Percentiles rank a stretch among this genome's conserved stretches.
phyloP scores from a whole-genome alignment of 2,888 invertebrate species.

The Nasonovia ribisnigri region DNA sequence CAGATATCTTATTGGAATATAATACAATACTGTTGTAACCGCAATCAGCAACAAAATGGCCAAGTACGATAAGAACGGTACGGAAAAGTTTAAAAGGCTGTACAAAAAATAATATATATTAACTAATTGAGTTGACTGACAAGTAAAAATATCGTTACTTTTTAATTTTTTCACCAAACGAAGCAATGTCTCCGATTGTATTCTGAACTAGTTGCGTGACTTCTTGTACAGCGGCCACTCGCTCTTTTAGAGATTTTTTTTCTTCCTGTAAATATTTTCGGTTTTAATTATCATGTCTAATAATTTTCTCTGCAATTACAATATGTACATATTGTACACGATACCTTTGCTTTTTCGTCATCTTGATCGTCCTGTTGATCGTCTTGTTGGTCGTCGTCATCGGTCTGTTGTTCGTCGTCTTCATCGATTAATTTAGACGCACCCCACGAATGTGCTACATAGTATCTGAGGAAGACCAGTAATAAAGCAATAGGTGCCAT shows the following conservation, averaged over 20 bases:
- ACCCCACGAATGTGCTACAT: constrained; percentile 70
- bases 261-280: constrained; percentile 79
- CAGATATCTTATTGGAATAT: constrained; percentile 89
- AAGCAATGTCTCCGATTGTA: constrained; percentile 92
- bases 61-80: constrained; percentile 94
- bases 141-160: constrained; percentile 77
- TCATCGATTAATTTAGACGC: constrained; percentile 67
- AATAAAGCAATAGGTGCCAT: constrained; percentile 90
- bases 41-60: constrained; percentile 84
- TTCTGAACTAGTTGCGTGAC: constrained; percentile 97
- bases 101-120: constrained; percentile 69
- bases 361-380: constrained; percentile 90
- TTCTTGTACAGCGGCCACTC: constrained; percentile 95
- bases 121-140: not conserved
- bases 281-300: not conserved
- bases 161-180: constrained; percentile 93
- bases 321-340: not conserved
- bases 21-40: constrained; percentile 85
- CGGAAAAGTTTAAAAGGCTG: constrained; percentile 96
- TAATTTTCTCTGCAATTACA: not conserved
- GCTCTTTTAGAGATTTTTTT: constrained; percentile 93
- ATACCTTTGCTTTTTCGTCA: constrained; percentile 87
- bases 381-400: constrained; percentile 76
- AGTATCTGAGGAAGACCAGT: constrained; percentile 83
- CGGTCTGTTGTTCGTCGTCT: constrained; percentile 70